Base-by-base conservation (phyloP, 2,113 vertebrate species). In the Cyphomyrus discorhynchus region DNA sequence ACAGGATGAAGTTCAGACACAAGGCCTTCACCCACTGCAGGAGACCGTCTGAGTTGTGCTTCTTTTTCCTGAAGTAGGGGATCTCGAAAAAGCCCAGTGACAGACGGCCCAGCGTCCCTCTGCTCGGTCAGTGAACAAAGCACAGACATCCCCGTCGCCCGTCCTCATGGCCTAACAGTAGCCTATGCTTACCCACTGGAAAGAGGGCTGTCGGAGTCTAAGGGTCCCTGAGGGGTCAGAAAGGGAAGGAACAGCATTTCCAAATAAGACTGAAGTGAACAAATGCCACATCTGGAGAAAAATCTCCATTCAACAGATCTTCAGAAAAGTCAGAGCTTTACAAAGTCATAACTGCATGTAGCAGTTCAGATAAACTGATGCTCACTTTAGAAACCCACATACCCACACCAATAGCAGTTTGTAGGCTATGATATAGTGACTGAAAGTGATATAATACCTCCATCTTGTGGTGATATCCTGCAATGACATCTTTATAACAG, bases 211-310 rank as follows among this genome's bases (percentile, higher is more conserved):
- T 93, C 91, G 3, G 94, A 95, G 89, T 95, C 94, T 89, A 96
- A 90, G 95, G 90, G 95, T 89, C 31, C 94, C 93, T 0, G 39
- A 42, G 4, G 39, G 39, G 94, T 94, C 90, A 95, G 94, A 91
- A 96, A 95, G 11, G 95, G 95, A 90, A 93, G 92, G 0, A 93
- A 95, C 87, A 94, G 94, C 91, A 95, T 96, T 92, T 95, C 95
- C 87, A 95, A 93, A n/a, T 91, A 93, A 1, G 92, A 94, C 89
- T 95, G 91, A 96, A 94, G 88, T 92, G 93, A 42, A 94, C 91
- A 86, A 95, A 96, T 86, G 91, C 92, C 2, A 91, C 90, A 24
- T 94, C 95, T 96, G 87, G 62, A 90, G 74, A 66, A 35, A 50
- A 82, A 8, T 24, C 46, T 91, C 86, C 80, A 87, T 91, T 87